Evolutionary conservation across 2,797 vertebrate species (phyloP).

Genomic region (Sebastes steindachneri): DNA sequence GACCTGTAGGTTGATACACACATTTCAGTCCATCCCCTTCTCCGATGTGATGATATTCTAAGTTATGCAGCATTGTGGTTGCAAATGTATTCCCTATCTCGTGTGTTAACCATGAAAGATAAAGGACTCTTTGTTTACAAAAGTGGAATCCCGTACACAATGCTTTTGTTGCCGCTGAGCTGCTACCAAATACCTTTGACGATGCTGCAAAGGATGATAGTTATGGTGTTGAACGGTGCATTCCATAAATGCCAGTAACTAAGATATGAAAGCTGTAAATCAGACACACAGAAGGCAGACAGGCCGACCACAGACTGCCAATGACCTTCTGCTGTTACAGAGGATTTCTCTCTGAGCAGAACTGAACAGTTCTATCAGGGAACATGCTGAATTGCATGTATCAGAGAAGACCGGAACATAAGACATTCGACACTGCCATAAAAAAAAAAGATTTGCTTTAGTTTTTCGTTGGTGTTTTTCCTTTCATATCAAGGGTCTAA

Average conservation of each 20-base stretch:
- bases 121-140: constrained; percentile 45
- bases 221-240: not conserved
- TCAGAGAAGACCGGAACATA: not conserved
- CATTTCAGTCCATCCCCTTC: not conserved
- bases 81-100: constrained; percentile 35
- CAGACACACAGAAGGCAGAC: constrained; percentile 6
- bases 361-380: not conserved
- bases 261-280: constrained; percentile 25
- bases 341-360: not conserved
- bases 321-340: constrained; percentile 10
- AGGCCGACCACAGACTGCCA: not conserved
- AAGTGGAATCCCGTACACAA: constrained; percentile 9
- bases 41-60: constrained; percentile 9
- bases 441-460: not conserved
- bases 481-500: not conserved
- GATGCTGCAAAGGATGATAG: constrained; percentile 1
- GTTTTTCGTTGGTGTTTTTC: not conserved
- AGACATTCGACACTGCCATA: not conserved
- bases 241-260: constrained; percentile 37
- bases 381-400: not conserved
- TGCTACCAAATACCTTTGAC: constrained; percentile 3
- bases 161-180: constrained; percentile 20
- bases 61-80: constrained; percentile 45
- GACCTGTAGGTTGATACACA: not conserved
- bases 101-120: constrained; percentile 12